A percentile compares a stretch with the other conserved stretches of the same genome.
These are phyloP conservation scores for Vanessa tameamea DNA, from an alignment of 1,140 invertebrate genomes.

Conservation along the genomic window DNA sequence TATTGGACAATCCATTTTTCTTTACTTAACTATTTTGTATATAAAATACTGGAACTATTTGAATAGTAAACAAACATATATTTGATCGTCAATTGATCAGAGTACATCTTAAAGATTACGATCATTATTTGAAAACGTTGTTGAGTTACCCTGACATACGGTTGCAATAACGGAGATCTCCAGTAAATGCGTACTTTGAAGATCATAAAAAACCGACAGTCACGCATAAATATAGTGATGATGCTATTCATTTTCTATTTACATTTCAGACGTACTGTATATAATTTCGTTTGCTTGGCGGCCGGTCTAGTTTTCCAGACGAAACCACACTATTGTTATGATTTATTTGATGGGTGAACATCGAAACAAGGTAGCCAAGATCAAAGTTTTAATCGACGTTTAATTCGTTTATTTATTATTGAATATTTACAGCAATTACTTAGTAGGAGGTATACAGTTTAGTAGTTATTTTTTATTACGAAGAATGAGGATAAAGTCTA, in stretches of 20 bases:
- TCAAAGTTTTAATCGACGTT: conserved; percentile 8
- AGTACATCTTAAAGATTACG: too few species aligned
- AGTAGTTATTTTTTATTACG: background rate
- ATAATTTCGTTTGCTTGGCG: background rate
- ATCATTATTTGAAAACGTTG: background rate
- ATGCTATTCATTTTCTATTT: conserved; percentile 47
- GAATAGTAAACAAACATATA: too few species aligned
- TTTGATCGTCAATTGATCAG: too few species aligned
- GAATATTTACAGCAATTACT: background rate
- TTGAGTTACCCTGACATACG: conserved; percentile 1
- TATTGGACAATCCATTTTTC: too few species aligned
- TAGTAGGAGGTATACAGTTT: background rate
- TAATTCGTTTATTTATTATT: background rate
- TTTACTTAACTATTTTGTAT: too few species aligned
- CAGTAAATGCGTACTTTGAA: conserved; percentile 28
- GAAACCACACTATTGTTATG: conserved; percentile 33
- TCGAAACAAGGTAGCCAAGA: conserved; percentile 19
- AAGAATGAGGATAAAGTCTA: background rate
- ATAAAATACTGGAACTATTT: too few species aligned
- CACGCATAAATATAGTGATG: conserved; percentile 50
- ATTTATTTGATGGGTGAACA: conserved; percentile 31
- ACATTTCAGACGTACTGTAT: conserved; percentile 32
- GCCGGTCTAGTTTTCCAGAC: conserved; percentile 26
- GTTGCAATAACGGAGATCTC: conserved; percentile 13
- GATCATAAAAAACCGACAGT: conserved; percentile 47